These are phyloP conservation scores for Cotesia chilonis DNA, from an alignment of 1,140 invertebrate species.

Conservation along the genomic window DNA sequence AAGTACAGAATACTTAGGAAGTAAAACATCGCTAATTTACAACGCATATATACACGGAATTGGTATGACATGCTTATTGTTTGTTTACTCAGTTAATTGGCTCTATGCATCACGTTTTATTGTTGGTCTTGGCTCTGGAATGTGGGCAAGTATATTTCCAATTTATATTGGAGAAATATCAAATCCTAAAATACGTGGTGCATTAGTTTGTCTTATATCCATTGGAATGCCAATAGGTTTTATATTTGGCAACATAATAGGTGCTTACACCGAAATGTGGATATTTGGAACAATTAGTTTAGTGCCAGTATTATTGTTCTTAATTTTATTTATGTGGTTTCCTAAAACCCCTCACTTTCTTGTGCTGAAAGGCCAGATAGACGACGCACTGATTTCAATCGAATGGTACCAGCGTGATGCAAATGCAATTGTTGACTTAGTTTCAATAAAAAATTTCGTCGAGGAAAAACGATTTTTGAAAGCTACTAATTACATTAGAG, in stretches of 20 bases:
- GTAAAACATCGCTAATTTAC: slow-evolving; percentile 72
- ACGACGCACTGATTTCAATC: slow-evolving; percentile 70
- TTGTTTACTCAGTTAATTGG: slow-evolving; percentile 55
- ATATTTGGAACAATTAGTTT: slow-evolving; percentile 66
- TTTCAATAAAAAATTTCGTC: slow-evolving; percentile 68
- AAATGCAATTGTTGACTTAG: slow-evolving; percentile 70
- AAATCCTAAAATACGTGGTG: slow-evolving; percentile 72
- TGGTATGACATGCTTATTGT: slow-evolving; percentile 70
- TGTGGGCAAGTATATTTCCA: slow-evolving; percentile 72
- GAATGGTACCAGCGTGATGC: slow-evolving; percentile 64
- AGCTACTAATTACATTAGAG: slow-evolving; percentile 64
- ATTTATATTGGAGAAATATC: slow-evolving; percentile 77
- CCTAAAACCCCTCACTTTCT: slow-evolving; percentile 79
- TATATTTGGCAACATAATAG: slow-evolving; percentile 71
- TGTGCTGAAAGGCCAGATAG: slow-evolving; percentile 65
- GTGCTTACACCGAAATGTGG: slow-evolving; percentile 68
- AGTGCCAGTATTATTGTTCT: slow-evolving; percentile 65
- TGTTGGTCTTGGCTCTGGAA: slow-evolving; percentile 73
- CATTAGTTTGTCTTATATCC: slow-evolving; percentile 72
- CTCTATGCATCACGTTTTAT: slow-evolving; percentile 68
- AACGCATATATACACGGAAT: slow-evolving; percentile 70
- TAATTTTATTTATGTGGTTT: slow-evolving; percentile 72
- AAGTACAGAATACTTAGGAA: slow-evolving; percentile 68
- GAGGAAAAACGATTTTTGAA: slow-evolving; percentile 60
- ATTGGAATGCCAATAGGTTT: slow-evolving; percentile 67